phyloP scores from a whole-genome alignment of 1,140 invertebrate genomes.

The Maconellicoccus hirsutus region DNA sequence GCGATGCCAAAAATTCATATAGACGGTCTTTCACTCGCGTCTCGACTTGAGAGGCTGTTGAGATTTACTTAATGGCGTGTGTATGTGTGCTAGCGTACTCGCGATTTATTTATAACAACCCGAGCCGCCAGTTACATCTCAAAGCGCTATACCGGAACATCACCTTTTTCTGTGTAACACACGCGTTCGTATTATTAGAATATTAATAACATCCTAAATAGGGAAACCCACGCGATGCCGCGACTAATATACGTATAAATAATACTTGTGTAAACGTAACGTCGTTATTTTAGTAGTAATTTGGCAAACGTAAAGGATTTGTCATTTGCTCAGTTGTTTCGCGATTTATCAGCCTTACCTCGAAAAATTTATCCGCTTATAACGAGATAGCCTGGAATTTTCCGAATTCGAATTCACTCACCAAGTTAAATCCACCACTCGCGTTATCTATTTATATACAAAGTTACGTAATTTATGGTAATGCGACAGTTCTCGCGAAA shows the following conservation, averaged over 20 bases:
- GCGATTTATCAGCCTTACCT: constrained; percentile 1
- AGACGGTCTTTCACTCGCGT: not conserved
- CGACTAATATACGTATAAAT: constrained; percentile 15
- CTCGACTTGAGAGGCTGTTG: not conserved
- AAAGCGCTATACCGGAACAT: constrained; percentile 20
- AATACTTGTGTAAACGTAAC: constrained; percentile 21
- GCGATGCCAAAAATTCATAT: not conserved
- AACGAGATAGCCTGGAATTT: too few relatives aligned
- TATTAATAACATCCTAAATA: constrained; percentile 22
- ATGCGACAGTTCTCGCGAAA: too few relatives aligned
- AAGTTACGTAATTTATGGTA: too few relatives aligned
- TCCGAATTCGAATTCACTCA: too few relatives aligned
- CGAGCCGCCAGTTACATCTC: not conserved
- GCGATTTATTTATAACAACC: constrained; percentile 15
- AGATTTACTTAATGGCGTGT: not conserved
- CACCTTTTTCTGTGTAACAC: constrained; percentile 17
- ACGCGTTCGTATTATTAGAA: constrained; percentile 20
- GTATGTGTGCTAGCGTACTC: not conserved
- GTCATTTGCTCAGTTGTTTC: constrained; percentile 17
- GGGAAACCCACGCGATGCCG: constrained; percentile 15
- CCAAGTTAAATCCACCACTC: too few relatives aligned
- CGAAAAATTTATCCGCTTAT: too few relatives aligned
- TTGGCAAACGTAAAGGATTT: constrained; percentile 18
- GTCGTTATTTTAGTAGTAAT: constrained; percentile 16
- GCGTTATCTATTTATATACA: too few relatives aligned